Conservation (phyloP, 2,888 invertebrate genomes). For the Phalera bucephala region DNA sequence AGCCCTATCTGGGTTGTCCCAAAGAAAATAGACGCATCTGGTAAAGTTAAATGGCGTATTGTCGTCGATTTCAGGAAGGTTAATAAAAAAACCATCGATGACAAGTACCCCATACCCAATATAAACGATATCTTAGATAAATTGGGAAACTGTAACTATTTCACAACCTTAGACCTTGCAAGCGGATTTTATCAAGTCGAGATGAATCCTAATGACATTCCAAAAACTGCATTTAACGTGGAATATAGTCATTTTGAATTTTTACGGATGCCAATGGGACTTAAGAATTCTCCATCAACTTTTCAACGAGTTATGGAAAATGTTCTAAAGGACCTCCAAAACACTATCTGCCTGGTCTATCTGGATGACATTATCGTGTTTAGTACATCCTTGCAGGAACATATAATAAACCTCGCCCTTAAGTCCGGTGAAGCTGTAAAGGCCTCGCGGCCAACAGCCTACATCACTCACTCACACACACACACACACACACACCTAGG, state of each 20-base stretch:
- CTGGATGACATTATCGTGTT: constrained; percentile 8
- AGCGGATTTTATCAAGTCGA: not conserved
- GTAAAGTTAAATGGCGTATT: not conserved
- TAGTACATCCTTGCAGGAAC: constrained; percentile 5
- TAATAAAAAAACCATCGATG: not conserved
- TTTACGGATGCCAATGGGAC: not conserved
- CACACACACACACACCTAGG: too few relatives aligned
- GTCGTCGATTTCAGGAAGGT: not conserved
- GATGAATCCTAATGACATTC: not conserved
- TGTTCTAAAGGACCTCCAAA: constrained; percentile 17
- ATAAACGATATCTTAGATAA: not conserved
- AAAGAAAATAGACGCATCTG: not conserved
- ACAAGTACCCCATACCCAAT: not conserved
- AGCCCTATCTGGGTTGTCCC: not conserved
- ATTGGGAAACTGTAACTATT: not conserved
- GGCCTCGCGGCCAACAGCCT: too few relatives aligned
- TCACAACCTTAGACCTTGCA: not conserved
- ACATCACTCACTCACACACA: too few relatives aligned
- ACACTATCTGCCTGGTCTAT: constrained; percentile 5
- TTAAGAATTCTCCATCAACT: constrained; percentile 17
- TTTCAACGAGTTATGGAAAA: constrained; percentile 39
- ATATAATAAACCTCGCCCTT: not conserved
- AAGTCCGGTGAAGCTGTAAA: too few relatives aligned
- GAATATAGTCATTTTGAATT: not conserved
- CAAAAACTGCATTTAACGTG: not conserved